These are phyloP conservation scores for Dermolepida albohirtum DNA, from an alignment of 2,888 invertebrate species.

Conservation along the genomic window DNA sequence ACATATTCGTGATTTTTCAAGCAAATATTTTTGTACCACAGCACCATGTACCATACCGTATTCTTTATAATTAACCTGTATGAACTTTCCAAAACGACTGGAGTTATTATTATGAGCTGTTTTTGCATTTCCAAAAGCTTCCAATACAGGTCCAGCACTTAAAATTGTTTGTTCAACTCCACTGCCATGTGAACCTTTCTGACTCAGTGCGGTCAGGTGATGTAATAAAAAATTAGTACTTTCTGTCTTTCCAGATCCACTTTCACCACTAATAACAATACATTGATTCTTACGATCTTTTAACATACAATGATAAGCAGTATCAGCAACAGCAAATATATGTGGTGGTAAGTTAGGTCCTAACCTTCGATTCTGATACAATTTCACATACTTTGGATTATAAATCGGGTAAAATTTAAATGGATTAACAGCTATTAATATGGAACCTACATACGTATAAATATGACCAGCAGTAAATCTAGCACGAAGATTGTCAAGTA, in stretches of 20 bases:
- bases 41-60: slow-evolving; percentile 99
- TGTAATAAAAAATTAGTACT: slow-evolving; percentile 95
- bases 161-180: slow-evolving; percentile 97
- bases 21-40: slow-evolving; percentile 94
- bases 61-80: slow-evolving; percentile 94
- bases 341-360: slow-evolving; percentile 95
- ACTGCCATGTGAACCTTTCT: slow-evolving; percentile 93
- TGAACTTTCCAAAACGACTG: slow-evolving; percentile 97
- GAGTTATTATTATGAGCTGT: slow-evolving; percentile 98
- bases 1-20: slow-evolving; percentile 96
- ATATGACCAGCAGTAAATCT: slow-evolving; percentile 93
- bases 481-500: slow-evolving; percentile 89
- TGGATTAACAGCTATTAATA: slow-evolving; percentile 93
- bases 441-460: slow-evolving; percentile 96
- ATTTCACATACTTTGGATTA: slow-evolving; percentile 96
- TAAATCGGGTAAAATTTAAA: slow-evolving; percentile 97
- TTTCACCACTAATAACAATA: slow-evolving; percentile 95
- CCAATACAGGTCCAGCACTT: slow-evolving; percentile 94
- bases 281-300: slow-evolving; percentile 91
- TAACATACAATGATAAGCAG: slow-evolving; percentile 95
- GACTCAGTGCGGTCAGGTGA: slow-evolving; percentile 93
- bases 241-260: slow-evolving; percentile 97
- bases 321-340: slow-evolving; percentile 96
- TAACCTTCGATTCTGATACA: slow-evolving; percentile 92
- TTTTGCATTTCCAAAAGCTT: slow-evolving; percentile 99